Evolutionary conservation across 1,140 invertebrate genomes (phyloP).

Genomic region (Micrasema minimum): DNA sequence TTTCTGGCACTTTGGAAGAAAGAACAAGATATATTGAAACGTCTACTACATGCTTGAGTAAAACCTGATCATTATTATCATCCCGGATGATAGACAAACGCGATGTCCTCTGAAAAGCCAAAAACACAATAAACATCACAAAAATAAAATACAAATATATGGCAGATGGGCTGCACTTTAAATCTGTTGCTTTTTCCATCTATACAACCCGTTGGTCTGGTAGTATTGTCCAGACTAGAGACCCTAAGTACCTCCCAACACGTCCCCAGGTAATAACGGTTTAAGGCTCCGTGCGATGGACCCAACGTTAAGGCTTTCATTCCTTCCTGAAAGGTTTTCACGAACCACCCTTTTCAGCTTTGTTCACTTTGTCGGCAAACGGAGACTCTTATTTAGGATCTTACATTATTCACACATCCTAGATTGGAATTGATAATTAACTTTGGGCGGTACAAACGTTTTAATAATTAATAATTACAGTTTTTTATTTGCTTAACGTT

Average conservation of each 20-base stretch:
- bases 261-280: not conserved
- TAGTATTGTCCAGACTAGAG: not conserved
- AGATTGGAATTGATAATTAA: not conserved
- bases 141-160: not conserved
- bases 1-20: no score
- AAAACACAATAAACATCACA: not conserved
- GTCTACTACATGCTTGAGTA: no score
- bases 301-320: not conserved
- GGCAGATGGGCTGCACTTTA: not conserved
- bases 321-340: slow-evolving; percentile 7
- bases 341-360: slow-evolving; percentile 1
- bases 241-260: not conserved
- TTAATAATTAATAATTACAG: not conserved
- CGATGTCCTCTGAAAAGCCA: no score
- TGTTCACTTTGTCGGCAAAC: slow-evolving; percentile 11
- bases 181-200: not conserved
- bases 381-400: not conserved
- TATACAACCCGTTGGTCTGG: not conserved
- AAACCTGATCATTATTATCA: no score
- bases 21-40: no score
- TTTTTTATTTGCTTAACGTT: not conserved
- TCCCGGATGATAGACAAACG: no score
- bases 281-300: not conserved
- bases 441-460: not conserved
- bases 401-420: not conserved